Conservation (phyloP, 1,140 invertebrate genomes). For the Apis mellifera region DNA sequence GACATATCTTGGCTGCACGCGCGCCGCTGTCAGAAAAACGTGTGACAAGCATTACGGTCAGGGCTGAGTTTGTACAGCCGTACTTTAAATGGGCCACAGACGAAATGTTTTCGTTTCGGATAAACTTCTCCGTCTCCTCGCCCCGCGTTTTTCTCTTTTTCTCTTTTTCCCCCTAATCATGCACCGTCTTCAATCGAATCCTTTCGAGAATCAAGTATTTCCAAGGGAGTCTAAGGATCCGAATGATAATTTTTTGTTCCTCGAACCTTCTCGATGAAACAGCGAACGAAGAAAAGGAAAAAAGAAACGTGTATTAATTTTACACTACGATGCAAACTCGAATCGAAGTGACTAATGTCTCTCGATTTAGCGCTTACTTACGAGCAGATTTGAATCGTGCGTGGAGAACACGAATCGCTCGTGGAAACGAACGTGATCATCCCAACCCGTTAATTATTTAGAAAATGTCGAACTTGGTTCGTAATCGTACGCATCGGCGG, state of each 20-base stretch:
- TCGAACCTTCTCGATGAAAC: too few relatives aligned
- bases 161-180: too few relatives aligned
- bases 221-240: too few relatives aligned
- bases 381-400: conserved; percentile 9
- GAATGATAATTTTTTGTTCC: too few relatives aligned
- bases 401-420: conserved; percentile 27
- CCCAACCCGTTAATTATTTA: conserved; percentile 8
- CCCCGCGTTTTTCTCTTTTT: too few relatives aligned
- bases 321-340: too few relatives aligned
- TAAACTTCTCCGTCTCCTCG: too few relatives aligned
- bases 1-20: conserved; percentile 44
- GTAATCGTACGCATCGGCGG: conserved; percentile 32
- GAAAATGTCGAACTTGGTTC: conserved; percentile 56
- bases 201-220: too few relatives aligned
- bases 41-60: conserved; percentile 59
- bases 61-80: conserved; percentile 47
- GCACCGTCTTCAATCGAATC: too few relatives aligned
- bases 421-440: conserved; percentile 32
- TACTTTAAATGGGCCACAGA: conserved; percentile 23
- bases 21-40: conserved; percentile 58
- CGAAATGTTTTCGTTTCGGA: conserved; percentile 5
- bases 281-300: too few relatives aligned
- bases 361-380: neutral
- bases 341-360: neutral
- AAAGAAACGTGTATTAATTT: neutral